Evolutionary conservation across 1,140 invertebrate species (phyloP).

Genomic region (Bombus picipes): DNA sequence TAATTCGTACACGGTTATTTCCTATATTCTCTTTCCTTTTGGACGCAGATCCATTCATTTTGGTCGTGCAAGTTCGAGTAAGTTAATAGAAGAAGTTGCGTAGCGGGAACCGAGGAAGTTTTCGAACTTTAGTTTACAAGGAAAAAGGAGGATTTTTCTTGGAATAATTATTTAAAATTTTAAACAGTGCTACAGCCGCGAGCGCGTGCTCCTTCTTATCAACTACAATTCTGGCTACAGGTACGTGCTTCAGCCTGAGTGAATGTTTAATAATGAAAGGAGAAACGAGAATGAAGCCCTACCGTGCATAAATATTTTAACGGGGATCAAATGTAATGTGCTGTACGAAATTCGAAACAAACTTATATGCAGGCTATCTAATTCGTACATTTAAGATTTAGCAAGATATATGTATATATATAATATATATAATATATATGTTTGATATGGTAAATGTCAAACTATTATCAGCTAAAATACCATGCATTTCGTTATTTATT

Average conservation of each 20-base stretch:
- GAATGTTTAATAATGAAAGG: constrained; percentile 8
- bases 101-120: neutral
- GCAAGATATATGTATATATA: too few relatives aligned
- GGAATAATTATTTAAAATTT: constrained; percentile 48
- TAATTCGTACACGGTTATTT: neutral
- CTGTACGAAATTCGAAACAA: neutral
- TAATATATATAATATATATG: too few relatives aligned
- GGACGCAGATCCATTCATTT: neutral
- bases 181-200: neutral
- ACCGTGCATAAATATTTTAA: neutral
- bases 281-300: neutral
- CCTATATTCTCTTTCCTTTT: neutral
- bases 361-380: too few relatives aligned
- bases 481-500: neutral
- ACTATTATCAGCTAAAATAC: neutral
- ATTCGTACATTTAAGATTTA: neutral
- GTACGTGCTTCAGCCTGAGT: too few relatives aligned
- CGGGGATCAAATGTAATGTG: neutral
- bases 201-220: constrained; percentile 1
- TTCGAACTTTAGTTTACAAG: constrained; percentile 9
- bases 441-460: neutral
- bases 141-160: constrained; percentile 23
- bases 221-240: neutral
- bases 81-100: constrained; percentile 30
- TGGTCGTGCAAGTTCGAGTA: neutral